Conservation (phyloP, 30 jellyfish, hydroid and myxozoan species). For the Morbakka virulenta region DNA sequence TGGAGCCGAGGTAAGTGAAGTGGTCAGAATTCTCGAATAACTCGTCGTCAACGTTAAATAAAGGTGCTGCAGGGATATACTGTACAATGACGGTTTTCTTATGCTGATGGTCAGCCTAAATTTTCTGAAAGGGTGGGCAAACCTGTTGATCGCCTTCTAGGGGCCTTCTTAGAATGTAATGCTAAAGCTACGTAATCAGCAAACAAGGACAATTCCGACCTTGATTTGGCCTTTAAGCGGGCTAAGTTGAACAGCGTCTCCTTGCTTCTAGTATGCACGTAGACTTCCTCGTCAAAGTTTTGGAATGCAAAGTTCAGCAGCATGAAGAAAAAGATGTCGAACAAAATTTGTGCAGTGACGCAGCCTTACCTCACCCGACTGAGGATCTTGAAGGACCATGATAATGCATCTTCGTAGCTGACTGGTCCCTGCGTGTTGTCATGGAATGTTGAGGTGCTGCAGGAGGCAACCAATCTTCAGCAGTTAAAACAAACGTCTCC, state of each 20-base stretch:
- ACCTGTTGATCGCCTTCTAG: no score
- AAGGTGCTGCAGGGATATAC: background rate
- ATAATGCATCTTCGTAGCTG: background rate
- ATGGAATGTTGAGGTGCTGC: background rate
- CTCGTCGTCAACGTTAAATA: background rate
- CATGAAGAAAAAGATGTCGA: background rate
- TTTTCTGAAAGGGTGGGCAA: no score
- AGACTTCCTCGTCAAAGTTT: background rate
- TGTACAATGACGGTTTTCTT: background rate
- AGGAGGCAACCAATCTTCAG: no score
- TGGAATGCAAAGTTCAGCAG: background rate
- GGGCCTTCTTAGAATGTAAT: no score
- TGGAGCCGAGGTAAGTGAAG: background rate
- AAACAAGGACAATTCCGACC: no score
- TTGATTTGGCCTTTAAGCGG: background rate
- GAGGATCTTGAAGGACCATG: background rate
- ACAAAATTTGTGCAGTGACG: background rate
- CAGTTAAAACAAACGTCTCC: no score
- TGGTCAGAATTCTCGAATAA: background rate
- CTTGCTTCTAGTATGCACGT: background rate
- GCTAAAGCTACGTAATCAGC: no score
- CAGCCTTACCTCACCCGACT: background rate
- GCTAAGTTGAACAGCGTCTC: background rate
- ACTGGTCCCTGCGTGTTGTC: background rate
- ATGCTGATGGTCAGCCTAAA: background rate